These are phyloP conservation scores for Psix sp. DNA, from an alignment of 1,140 invertebrate genomes.

Conservation along the genomic window DNA sequence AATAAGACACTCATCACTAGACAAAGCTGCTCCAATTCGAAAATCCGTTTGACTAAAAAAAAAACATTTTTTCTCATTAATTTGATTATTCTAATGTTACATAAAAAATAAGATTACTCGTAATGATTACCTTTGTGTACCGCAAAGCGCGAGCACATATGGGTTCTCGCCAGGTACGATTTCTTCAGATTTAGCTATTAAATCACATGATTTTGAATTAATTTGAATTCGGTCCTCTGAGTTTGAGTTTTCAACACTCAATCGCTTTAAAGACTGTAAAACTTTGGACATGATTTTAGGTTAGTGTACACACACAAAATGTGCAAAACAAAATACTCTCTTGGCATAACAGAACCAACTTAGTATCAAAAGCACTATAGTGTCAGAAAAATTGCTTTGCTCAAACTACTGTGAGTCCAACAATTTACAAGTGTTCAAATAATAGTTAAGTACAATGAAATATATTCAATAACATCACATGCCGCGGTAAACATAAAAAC, in stretches of 20 bases:
- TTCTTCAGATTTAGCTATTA: constrained; percentile 3
- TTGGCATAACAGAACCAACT: not conserved
- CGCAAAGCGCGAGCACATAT: constrained; percentile 28
- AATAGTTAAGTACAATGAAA: too few relatives aligned
- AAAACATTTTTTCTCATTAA: not conserved
- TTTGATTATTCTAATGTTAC: too few relatives aligned
- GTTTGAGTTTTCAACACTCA: constrained; percentile 22
- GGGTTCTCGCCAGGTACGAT: constrained; percentile 14
- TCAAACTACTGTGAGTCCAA: too few relatives aligned
- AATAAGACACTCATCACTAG: constrained; percentile 70
- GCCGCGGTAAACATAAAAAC: too few relatives aligned
- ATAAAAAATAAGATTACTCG: too few relatives aligned
- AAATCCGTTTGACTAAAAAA: constrained; percentile 68
- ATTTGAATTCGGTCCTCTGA: constrained; percentile 7
- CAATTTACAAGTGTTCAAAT: too few relatives aligned
- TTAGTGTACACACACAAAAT: not conserved
- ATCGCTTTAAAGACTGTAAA: constrained; percentile 8
- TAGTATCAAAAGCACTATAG: too few relatives aligned
- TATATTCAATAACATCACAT: too few relatives aligned
- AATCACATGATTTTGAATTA: not conserved
- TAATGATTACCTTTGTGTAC: constrained; percentile 27
- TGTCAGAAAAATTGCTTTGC: too few relatives aligned
- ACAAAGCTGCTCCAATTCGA: constrained; percentile 67
- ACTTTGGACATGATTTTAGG: constrained; percentile 16
- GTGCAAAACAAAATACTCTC: not conserved